phyloP scores from a whole-genome alignment of 2,797 vertebrate genomes.

The Vespertilio murinus region DNA sequence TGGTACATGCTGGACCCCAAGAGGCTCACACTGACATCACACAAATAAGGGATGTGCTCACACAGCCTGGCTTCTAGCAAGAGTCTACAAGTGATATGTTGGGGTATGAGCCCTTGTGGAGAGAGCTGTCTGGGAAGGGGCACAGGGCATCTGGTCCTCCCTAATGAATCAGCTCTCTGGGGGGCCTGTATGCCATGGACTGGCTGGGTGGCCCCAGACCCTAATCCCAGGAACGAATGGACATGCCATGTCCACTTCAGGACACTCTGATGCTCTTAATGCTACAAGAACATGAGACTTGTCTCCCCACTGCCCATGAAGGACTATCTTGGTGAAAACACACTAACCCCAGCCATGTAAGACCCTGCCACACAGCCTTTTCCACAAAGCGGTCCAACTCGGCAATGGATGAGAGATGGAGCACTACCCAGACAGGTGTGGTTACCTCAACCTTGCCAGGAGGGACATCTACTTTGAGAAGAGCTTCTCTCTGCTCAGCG shows the following conservation, averaged over 20 bases:
- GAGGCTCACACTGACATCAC: too few species aligned
- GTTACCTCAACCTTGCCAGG: not conserved
- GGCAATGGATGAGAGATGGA: rapidly evolving
- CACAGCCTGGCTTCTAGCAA: not conserved
- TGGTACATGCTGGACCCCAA: too few species aligned
- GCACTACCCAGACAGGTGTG: rapidly evolving
- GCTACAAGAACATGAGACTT: too few species aligned
- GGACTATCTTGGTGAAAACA: not conserved
- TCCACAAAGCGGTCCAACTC: not conserved
- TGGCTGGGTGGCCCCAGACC: not conserved
- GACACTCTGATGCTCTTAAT: not conserved
- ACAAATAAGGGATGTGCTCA: not conserved
- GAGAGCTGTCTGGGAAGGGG: not conserved
- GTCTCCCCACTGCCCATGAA: too few species aligned
- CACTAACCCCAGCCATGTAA: not conserved
- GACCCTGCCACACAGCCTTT: not conserved
- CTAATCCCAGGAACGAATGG: not conserved
- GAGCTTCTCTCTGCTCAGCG: not conserved
- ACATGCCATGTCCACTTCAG: rapidly evolving
- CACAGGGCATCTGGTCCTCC: not conserved
- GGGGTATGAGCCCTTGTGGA: not conserved
- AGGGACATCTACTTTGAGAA: not conserved
- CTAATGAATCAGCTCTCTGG: not conserved
- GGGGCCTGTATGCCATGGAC: too few species aligned
- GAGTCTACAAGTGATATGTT: too few species aligned